phyloP scores from a whole-genome alignment of 2,888 invertebrate genomes.

The Mycalesis mineus region DNA sequence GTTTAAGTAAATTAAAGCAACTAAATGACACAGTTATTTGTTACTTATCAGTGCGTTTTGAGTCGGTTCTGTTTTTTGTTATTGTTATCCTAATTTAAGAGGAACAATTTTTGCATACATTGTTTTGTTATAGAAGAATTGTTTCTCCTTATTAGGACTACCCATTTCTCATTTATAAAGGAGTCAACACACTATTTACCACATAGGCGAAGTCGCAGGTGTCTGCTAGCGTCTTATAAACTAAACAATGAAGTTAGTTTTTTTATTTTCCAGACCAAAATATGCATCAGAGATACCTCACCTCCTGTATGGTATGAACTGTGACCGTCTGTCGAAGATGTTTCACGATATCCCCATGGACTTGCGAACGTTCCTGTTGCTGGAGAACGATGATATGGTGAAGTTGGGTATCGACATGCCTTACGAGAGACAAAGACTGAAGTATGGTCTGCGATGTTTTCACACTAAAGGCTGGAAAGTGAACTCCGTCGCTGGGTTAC shows the following conservation, averaged over 20 bases:
- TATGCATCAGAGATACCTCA: conserved; percentile 75
- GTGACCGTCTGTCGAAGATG: conserved; percentile 66
- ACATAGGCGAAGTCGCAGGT: too few relatives aligned
- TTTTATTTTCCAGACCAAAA: conserved; percentile 54
- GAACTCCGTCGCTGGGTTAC: conserved; percentile 61
- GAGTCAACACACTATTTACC: too few relatives aligned
- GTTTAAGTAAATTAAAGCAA: too few relatives aligned
- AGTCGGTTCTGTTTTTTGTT: too few relatives aligned
- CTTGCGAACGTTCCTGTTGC: conserved; percentile 75
- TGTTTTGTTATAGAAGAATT: too few relatives aligned
- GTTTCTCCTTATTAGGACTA: too few relatives aligned
- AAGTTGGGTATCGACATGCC: conserved; percentile 78
- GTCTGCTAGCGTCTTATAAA: too few relatives aligned
- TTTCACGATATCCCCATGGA: conserved; percentile 71
- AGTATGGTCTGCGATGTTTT: conserved; percentile 75
- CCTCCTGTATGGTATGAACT: conserved; percentile 79
- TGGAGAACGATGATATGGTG: conserved; percentile 77
- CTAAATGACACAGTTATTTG: too few relatives aligned
- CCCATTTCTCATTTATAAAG: too few relatives aligned
- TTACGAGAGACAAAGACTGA: conserved; percentile 77
- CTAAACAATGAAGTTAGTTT: background rate
- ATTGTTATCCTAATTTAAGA: too few relatives aligned
- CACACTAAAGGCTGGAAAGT: conserved; percentile 78
- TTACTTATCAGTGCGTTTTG: too few relatives aligned
- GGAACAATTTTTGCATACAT: too few relatives aligned